Base-by-base conservation (phyloP, 2,797 vertebrate species). In the Aphelocoma californica region DNA sequence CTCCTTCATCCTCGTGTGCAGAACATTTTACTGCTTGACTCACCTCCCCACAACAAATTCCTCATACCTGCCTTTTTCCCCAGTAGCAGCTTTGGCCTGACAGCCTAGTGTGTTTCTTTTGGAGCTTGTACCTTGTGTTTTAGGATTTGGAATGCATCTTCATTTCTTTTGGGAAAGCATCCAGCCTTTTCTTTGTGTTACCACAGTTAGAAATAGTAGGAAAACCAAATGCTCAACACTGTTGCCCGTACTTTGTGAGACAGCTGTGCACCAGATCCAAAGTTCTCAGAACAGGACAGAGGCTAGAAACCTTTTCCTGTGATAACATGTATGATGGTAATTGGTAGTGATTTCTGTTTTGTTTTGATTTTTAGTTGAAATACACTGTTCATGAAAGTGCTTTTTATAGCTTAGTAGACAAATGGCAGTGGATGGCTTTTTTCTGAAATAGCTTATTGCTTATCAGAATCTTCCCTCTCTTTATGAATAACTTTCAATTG, bases 181-280 rank as follows among this genome's bases (percentile, higher is more conserved):
- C 28, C 48, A 70, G 26, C 78, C 48, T 66, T 89, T 84, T 14
- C 50, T 90, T 78, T 81, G n/a, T 72, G 40, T 44, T 81, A 17
- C 42, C 50, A 29, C 32, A 47, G 19, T 53, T 80, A 67, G 69
- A 79, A 87, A 74, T 64, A 45, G 25, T 64, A 45, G 25, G 25
- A 48, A 40, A 81, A 75, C 25, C 51, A 42, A 79, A 31, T 0
- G 0, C 10, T 60, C 44, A 17, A 0, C 11, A 3, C 7, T 21
- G 24, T 14, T 90, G 38, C 19, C 32, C 7, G 0, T 70, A 7
- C 24, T 51, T 64, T 69, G 14, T 70, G 57, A 65, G 81, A 50
- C 13, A 74, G 18, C 29, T 38, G 0, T 57, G 67, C 34, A n/a
- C 24, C 2, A 6, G 8, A 73, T 28, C 29, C 36, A 29, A 3